phyloP scores from a whole-genome alignment of 2,113 vertebrate genomes.

The Hiodon alosoides region DNA sequence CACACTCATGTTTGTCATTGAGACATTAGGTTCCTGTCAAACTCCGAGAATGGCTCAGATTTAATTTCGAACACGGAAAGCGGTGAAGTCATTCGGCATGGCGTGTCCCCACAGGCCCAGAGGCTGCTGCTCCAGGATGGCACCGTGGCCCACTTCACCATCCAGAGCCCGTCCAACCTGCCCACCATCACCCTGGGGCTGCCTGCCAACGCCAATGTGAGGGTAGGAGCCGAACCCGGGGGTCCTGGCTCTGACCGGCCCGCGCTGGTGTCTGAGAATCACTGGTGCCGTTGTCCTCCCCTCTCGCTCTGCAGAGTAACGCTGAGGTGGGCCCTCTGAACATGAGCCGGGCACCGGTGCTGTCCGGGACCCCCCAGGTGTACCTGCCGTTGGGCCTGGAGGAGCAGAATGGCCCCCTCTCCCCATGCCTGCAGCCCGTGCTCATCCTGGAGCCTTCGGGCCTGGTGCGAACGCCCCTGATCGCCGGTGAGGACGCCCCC shows the following conservation, averaged over 20 bases:
- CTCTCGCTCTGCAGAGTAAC: conserved; percentile 60
- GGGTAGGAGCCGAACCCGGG: conserved; percentile 27
- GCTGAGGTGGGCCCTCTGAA: conserved; percentile 68
- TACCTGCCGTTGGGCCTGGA: conserved; percentile 77
- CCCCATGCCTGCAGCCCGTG: conserved; percentile 76
- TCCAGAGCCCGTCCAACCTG: conserved; percentile 72
- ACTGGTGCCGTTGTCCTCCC: background rate
- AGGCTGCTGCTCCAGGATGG: conserved; percentile 64
- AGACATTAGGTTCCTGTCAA: too few relatives aligned
- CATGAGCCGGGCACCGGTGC: conserved; percentile 58
- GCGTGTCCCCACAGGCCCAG: conserved; percentile 51
- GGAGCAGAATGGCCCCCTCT: conserved; percentile 66
- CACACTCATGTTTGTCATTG: too few relatives aligned
- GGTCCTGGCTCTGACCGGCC: background rate
- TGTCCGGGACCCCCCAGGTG: conserved; percentile 58
- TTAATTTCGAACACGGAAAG: background rate
- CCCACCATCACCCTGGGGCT: conserved; percentile 86
- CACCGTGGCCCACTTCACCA: conserved; percentile 68
- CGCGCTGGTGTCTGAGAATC: too few relatives aligned
- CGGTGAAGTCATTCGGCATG: conserved; percentile 31
- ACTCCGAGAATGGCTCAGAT: background rate
- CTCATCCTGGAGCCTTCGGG: conserved; percentile 81
- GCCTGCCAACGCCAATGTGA: conserved; percentile 80
- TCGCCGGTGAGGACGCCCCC: conserved; percentile 65
- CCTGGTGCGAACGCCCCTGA: conserved; percentile 66